Evolutionary conservation across 2,888 invertebrate species (phyloP).

Genomic region (Acanthococcus lagerstroemiae): DNA sequence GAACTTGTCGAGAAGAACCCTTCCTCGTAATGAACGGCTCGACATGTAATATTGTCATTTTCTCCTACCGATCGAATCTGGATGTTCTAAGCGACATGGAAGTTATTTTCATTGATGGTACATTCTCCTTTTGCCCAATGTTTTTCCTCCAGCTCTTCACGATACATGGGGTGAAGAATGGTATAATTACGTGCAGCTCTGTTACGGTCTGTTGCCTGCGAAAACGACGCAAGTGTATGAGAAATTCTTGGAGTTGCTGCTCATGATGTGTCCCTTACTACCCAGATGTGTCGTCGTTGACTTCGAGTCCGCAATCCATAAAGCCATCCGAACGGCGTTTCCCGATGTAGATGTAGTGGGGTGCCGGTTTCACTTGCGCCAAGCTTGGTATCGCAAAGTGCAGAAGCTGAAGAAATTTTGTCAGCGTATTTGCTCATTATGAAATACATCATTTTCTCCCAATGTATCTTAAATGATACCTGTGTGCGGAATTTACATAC

Average conservation of each 20-base stretch:
- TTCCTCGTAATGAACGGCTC: too few relatives aligned
- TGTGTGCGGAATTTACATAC: neutral
- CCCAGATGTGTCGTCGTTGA: constrained; percentile 1
- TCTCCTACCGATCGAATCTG: too few relatives aligned
- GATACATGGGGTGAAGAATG: too few relatives aligned
- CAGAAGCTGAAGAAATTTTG: constrained; percentile 2
- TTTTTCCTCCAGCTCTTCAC: too few relatives aligned
- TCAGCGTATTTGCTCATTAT: neutral
- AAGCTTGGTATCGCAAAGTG: constrained; percentile 26
- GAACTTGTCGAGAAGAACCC: too few relatives aligned
- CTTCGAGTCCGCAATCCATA: constrained; percentile 4
- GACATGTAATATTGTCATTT: too few relatives aligned
- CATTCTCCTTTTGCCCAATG: too few relatives aligned
- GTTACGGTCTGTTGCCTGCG: neutral
- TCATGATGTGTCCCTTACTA: neutral
- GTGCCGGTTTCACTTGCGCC: constrained; percentile 21
- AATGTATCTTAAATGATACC: neutral
- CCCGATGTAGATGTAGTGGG: neutral
- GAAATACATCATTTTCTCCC: neutral
- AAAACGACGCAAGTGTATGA: constrained; percentile 1
- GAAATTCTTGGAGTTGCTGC: constrained; percentile 1
- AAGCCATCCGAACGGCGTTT: neutral
- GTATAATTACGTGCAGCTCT: constrained; percentile 4
- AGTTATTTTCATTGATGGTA: too few relatives aligned
- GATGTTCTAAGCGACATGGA: too few relatives aligned